Conservation (phyloP, 2,888 invertebrate genomes). For the Lysandra bellargus region DNA sequence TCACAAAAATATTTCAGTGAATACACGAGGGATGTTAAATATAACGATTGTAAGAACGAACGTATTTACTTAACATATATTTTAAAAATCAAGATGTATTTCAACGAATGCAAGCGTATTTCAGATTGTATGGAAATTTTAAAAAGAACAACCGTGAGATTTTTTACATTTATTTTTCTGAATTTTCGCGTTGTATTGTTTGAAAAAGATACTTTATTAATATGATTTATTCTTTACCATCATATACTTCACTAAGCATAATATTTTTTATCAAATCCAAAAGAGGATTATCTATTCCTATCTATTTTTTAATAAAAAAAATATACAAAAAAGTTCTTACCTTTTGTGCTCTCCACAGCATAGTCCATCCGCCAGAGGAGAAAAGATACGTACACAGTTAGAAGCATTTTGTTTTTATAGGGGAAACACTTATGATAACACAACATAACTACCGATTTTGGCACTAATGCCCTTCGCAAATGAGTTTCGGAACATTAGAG, state of each 20-base stretch:
- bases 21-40: neutral
- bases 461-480: constrained; percentile 60
- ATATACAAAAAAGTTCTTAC: constrained; percentile 48
- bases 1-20: neutral
- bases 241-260: neutral
- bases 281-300: neutral
- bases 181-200: neutral
- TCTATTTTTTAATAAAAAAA: neutral
- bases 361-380: constrained; percentile 73
- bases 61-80: neutral
- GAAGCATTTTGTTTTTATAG: constrained; percentile 66
- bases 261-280: too few relatives aligned
- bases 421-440: constrained; percentile 65
- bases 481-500: constrained; percentile 63
- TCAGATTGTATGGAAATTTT: neutral
- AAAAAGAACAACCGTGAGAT: neutral
- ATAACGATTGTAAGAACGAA: neutral
- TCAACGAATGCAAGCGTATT: neutral
- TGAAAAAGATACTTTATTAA: neutral
- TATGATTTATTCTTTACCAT: neutral
- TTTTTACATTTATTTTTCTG: neutral
- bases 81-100: neutral
- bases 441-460: constrained; percentile 63
- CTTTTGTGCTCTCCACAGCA: constrained; percentile 73
- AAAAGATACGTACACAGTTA: constrained; percentile 63